Evolutionary conservation across 2,888 invertebrate species (phyloP), one percentile per base, ranked within the genome.

Genomic region (Steinernema carpocapsae): DNA sequence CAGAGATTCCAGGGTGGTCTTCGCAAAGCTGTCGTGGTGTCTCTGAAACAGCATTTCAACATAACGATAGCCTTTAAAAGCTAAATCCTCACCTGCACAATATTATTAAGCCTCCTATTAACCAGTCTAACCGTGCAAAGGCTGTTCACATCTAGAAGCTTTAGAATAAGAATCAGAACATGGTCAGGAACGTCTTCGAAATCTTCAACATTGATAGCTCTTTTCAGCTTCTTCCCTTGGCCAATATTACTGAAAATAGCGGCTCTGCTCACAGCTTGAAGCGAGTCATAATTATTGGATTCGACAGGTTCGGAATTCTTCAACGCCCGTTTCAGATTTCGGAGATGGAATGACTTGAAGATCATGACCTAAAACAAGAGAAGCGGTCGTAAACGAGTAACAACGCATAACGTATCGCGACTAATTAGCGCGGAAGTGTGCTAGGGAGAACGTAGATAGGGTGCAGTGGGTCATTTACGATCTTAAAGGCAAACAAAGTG

Each of bases 11-110:
- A 56, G 26, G 14, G 12, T 19, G 19, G 26, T 22, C 26, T 56
- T 56, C 10, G 56, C 14, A 17, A 56, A 56, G 26, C 56, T 56
- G 56, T 56, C 56, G 26, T 56, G 56, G 26, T 56, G 56, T 56
- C 56, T 56, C 56, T 56, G 56, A 10, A 56, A 56, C 2, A 26
- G 12, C 2, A 56, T 43, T 43, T 43, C 14, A 14, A 14, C 10
- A 43, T 43, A 12, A 43, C 43, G 43, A 14, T 43, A 43, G 43
- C 43, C 43, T 12, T 7, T n/a, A 43, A 14, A 14, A 43, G 43
- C 43, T 22, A 7, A 24, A 26, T 7, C 4, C 56, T 3, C 26
- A 56, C 56, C 56, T 56, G 56, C 4, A 56, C 56, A 56, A 56
- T 56, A 14, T 56, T 56, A 26, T 56, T 26, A 4, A 56, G 56